Evolutionary conservation across 2,113 vertebrate species (phyloP), one percentile per base, ranked within the genome.

Genomic region (Calidris pugnax): DNA sequence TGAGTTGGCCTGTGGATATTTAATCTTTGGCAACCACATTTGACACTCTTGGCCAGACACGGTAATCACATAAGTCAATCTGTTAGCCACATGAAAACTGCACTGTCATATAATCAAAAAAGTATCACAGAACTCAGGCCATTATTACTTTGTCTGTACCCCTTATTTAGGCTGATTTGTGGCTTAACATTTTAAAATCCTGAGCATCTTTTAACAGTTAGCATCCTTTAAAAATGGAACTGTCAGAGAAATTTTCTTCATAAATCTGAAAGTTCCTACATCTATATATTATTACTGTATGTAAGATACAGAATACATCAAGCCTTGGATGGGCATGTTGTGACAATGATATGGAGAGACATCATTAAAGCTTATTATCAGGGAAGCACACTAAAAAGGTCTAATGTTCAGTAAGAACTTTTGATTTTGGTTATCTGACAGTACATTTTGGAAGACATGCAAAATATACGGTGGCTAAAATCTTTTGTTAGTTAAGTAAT

Each of bases 211-310:
- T 69, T 51, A 95, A 74, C 43, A 84, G 39, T 77, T 91, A 85
- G 48, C 57, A 81, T 72, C 48, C 45, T 89, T 94, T 81, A 85
- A 88, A 94, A 96, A 90, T 89, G 56, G 57, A 88, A 50, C 82
- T 88, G 83, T 84, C 85, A 94, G 79, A 80, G 83, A 92, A 75
- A 92, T 86, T 56, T 78, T 95, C 83, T 86, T 95, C 77, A 90
- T 69, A 87, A 85, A 94, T 85, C 86, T 64, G 62, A 64, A 92
- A 72, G 66, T 75, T 92, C 90, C 59, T 90, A 45, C 28, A 53
- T 89, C 60, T 87, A 57, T 91, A 24, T 89, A 87, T 92, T 86
- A 88, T 57, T 78, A 74, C 28, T 81, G 35, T 47, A 82, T 60
- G 39, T 53, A 85, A 87, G 62, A 79, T 33, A 89, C 22, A 77